Conservation (phyloP, 2,797 vertebrate genomes). For the Valencia hispanica region DNA sequence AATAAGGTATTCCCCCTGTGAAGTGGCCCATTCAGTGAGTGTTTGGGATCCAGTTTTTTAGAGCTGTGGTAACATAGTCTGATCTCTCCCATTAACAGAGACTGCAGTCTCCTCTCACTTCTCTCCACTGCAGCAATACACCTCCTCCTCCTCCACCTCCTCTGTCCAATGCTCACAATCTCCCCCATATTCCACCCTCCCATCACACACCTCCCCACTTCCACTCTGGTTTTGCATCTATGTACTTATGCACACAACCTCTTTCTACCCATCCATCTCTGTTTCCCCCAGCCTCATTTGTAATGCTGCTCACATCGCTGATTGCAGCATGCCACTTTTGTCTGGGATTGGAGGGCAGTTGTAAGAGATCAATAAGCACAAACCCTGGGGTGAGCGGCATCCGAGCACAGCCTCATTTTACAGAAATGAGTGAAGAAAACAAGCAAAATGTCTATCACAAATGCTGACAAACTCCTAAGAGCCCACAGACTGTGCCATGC, state of each 20-base stretch:
- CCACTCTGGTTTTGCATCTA: conserved; percentile 48
- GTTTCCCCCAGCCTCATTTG: conserved; percentile 69
- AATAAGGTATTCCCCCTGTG: conserved; percentile 64
- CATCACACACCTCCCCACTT: conserved; percentile 55
- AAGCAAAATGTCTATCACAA: conserved; percentile 18
- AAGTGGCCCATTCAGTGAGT: conserved; percentile 69
- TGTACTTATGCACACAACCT: conserved; percentile 61
- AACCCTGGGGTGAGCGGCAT: conserved; percentile 25
- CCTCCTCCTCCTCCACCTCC: conserved; percentile 40
- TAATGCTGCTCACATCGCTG: conserved; percentile 81
- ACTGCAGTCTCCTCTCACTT: conserved; percentile 85
- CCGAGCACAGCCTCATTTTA: conserved; percentile 36
- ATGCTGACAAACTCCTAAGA: conserved; percentile 14
- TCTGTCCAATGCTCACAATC: conserved; percentile 64
- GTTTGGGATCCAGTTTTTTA: conserved; percentile 69
- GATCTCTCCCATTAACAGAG: conserved; percentile 78
- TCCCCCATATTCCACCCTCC: conserved; percentile 61
- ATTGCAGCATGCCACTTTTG: conserved; percentile 78
- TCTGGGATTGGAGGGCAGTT: conserved; percentile 69
- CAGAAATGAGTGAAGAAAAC: conserved; percentile 17
- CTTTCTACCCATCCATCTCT: conserved; percentile 29
- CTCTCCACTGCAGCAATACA: conserved; percentile 83
- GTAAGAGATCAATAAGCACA: conserved; percentile 76
- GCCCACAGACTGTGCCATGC: conserved; percentile 33
- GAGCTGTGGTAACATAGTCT: conserved; percentile 75